A percentile compares a stretch with the other conserved stretches of the same genome.
phyloP scores from a whole-genome alignment of 2,113 vertebrate genomes.

The Bagarius yarrelli region DNA sequence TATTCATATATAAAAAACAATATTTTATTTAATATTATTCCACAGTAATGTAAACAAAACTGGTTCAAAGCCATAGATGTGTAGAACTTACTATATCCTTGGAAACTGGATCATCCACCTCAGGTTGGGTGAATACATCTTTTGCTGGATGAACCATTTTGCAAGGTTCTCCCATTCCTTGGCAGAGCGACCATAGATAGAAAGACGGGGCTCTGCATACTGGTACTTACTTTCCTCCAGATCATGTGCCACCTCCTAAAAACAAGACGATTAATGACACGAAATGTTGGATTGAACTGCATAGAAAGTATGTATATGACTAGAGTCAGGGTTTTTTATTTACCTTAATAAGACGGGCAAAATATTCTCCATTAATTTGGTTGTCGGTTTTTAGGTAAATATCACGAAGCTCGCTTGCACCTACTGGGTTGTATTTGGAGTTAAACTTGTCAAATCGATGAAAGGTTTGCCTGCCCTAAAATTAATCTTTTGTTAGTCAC shows the following conservation, averaged over 20 bases:
- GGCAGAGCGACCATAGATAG: slow-evolving; percentile 87
- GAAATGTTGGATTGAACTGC: not conserved
- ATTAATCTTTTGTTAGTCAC: slow-evolving; percentile 15
- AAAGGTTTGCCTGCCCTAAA: slow-evolving; percentile 94
- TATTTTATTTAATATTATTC: not conserved
- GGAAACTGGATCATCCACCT: slow-evolving; percentile 98
- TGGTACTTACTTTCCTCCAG: slow-evolving; percentile 97
- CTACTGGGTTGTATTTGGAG: slow-evolving; percentile 97
- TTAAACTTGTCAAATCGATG: slow-evolving; percentile 99
- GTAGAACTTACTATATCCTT: slow-evolving; percentile 88
- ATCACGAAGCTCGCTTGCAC: slow-evolving; percentile 93
- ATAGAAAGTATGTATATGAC: not conserved
- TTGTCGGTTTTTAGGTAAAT: slow-evolving; percentile 97
- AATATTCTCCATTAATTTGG: slow-evolving; percentile 91
- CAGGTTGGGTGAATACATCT: slow-evolving; percentile 92
- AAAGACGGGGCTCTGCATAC: slow-evolving; percentile 90
- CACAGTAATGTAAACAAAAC: not conserved
- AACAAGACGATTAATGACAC: not conserved
- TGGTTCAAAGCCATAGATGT: not conserved
- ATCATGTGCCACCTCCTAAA: slow-evolving; percentile 88
- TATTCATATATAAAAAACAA: too few species aligned
- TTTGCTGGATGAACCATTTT: slow-evolving; percentile 93
- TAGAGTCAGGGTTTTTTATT: slow-evolving; percentile 7
- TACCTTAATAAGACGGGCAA: slow-evolving; percentile 96
- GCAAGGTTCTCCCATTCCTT: slow-evolving; percentile 86